Base-by-base conservation (phyloP, 2,888 invertebrate genomes). In the Entomobrya proxima region DNA sequence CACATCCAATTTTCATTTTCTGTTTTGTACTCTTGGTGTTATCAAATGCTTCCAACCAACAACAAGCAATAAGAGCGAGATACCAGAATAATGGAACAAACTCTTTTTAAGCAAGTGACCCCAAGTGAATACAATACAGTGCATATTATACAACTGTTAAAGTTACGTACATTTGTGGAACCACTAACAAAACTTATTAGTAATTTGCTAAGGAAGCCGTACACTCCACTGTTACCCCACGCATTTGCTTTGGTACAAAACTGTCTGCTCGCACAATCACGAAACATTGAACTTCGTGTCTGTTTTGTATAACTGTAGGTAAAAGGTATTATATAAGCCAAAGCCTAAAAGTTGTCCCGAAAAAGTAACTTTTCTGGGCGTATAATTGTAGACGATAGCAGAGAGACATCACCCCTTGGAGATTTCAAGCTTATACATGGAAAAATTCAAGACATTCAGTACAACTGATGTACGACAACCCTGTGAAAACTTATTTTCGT, bases 341-440 rank as follows among this genome's bases (percentile, higher is more conserved):
- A 74, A 76, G 32, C 67, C 52, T 64, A 82, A 82, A 82, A 82
- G 64, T 82, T 82, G 52, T 82, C 82, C 24, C 21, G 64, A 64
- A 37, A 50, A 82, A 76, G 67, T 64, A 32, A 67, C 50, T 76
- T 82, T 82, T 37, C n/a, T 27, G 67, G 40, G 75, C 82, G 50
- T 82, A 82, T 75, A 82, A 82, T 82, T 82, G 82, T 76, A 82
- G 64, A 67, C 69, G 74, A 74, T 18, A 52, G 30, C 27, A 15
- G 30, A 50, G 18, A 74, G 64, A 76, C 75, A 82, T 82, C 52
- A 58, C 52, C 82, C 82, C 74, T 50, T 76, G 40, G 82, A 76
- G 82, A 75, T 82, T 76, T 76, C 82, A 82, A 82, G 75, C 9
- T 13, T 44, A n/a, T 61, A 81, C 81, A 81, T 21, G 27, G 55